These are phyloP conservation scores for Mormyrus proboscirostris DNA, from an alignment of 2,797 vertebrate species.

Conservation along the genomic window DNA sequence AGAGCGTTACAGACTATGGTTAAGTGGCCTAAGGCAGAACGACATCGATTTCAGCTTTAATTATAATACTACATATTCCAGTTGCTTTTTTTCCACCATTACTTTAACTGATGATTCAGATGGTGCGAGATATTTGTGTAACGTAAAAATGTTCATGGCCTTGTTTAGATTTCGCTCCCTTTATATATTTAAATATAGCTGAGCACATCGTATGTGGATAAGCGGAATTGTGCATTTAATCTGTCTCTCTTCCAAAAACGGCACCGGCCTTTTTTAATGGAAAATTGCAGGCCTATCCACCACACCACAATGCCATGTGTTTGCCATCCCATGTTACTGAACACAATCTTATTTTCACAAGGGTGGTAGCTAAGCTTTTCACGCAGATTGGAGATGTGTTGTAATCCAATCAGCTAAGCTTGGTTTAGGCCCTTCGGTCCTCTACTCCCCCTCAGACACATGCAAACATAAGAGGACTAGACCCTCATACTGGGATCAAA, in stretches of 20 bases:
- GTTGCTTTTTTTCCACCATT: not conserved
- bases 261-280: not conserved
- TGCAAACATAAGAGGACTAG: conserved; percentile 16
- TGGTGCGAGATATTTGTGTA: not conserved
- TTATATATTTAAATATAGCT: not conserved
- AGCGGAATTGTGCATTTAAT: not conserved
- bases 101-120: not conserved
- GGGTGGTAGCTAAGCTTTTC: conserved; percentile 14
- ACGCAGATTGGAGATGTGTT: conserved; percentile 8
- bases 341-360: conserved; percentile 22
- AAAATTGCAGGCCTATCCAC: not conserved
- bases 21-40: conserved; percentile 57
- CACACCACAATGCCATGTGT: not conserved
- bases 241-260: not conserved
- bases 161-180: not conserved
- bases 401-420: conserved; percentile 25
- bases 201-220: not conserved
- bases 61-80: not conserved
- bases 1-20: conserved; percentile 55
- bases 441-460: conserved; percentile 4
- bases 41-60: conserved; percentile 47
- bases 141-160: not conserved
- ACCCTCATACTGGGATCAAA: conserved; percentile 6
- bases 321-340: conserved; percentile 18
- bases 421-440: conserved; percentile 17